Evolutionary conservation across 2,888 invertebrate genomes (phyloP), one percentile per base, ranked within the genome.

Genomic region (Nipponacmea schrenckii): DNA sequence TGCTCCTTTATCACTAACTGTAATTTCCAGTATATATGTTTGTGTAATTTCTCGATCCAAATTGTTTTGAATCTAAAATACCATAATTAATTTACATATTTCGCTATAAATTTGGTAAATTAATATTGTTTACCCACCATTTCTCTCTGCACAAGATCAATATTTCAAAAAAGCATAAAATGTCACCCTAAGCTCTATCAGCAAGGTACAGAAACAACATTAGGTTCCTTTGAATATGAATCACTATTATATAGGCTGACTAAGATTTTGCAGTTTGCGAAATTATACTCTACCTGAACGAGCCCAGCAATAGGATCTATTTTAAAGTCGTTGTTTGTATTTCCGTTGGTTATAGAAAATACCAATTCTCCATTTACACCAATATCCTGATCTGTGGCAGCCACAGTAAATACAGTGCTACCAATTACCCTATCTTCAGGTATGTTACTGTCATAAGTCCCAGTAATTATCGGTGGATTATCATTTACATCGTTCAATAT

Each of bases 401-500:
- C 71, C 8, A 86, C 67, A 7, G 72, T 76, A 46, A 78, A 76
- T 7, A 84, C 79, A 2, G 81, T 72, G 3, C 72, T 73, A 27
- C 83, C 81, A 15, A 80, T 67, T 7, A 71, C 71, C 8, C 80
- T 75, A 70, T 80, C 76, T 72, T 86, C 86, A 4, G 78, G 7
- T 15, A 83, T 68, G 4, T 74, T 74, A 17, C 70, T 72, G 26
- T 75, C 74, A 62, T 84, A 83, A 14, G 77, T 74, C 8, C 82
- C 81, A 17, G 65, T 69, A 17, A 84, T 77, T 8, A 75, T 71
- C 2, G 86, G 86, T 26, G 64, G 46, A 71, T 84, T 82, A 71
- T 86, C 85, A 72, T 86, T 86, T 24, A 81, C 79, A 67, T 84
- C 83, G n/a, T 69, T 71, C n/a, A 86, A 66, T 2, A 74, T 26